phyloP scores from a whole-genome alignment of 2,888 invertebrate species.

The Trichopria drosophilae region DNA sequence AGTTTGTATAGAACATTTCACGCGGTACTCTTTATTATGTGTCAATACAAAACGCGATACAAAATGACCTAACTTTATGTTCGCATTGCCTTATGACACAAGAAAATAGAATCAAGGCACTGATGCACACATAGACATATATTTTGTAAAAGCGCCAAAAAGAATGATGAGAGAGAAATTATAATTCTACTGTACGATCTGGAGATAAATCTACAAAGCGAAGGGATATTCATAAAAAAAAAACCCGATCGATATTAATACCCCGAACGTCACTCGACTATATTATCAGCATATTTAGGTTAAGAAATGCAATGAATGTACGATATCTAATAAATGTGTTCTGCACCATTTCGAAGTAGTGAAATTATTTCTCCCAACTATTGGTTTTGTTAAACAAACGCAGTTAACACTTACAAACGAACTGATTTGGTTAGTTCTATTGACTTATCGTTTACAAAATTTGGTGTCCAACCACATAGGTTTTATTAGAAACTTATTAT shows the following conservation, averaged over 20 bases:
- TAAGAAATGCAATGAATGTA: conserved; percentile 36
- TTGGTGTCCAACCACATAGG: no score
- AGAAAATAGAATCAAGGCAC: conserved; percentile 7
- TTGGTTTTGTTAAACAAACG: no score
- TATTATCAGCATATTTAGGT: conserved; percentile 32
- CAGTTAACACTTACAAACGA: no score
- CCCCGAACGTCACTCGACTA: conserved; percentile 26
- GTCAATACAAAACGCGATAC: no score
- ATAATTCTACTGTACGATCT: conserved; percentile 21
- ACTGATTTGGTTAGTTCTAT: no score
- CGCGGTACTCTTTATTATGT: no score
- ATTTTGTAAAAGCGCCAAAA: conserved; percentile 34
- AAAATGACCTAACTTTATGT: conserved; percentile 27
- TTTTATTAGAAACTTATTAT: no score
- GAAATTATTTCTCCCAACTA: no score
- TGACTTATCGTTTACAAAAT: no score
- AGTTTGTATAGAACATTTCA: no score
- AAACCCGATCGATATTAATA: conserved; percentile 21
- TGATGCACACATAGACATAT: conserved; percentile 21
- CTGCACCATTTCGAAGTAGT: no score
- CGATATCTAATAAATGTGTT: conserved; percentile 39
- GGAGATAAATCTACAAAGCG: conserved; percentile 14
- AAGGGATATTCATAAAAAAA: conserved; percentile 14
- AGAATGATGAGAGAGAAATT: conserved; percentile 9
- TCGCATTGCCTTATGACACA: conserved; percentile 27